These are phyloP conservation scores for Monopterus albus DNA, from an alignment of 2,113 vertebrate genomes.

Conservation along the genomic window DNA sequence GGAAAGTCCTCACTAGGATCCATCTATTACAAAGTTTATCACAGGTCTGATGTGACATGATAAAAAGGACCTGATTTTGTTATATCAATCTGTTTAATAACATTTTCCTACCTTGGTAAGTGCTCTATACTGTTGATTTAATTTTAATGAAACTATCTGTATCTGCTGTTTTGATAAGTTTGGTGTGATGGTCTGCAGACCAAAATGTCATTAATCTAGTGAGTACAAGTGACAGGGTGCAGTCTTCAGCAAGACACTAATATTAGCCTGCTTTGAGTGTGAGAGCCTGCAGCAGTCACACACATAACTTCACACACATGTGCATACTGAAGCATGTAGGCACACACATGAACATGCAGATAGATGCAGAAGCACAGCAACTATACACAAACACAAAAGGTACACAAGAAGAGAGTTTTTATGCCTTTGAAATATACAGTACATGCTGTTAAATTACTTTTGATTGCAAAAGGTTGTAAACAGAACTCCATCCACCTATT, in stretches of 20 bases:
- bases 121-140: too few species aligned
- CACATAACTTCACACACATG: slow-evolving; percentile 43
- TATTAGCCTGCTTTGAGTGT: slow-evolving; percentile 77
- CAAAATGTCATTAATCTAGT: too few species aligned
- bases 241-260: slow-evolving; percentile 72
- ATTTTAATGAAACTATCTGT: too few species aligned
- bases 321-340: neutral
- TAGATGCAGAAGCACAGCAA: neutral
- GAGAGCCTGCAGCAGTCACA: slow-evolving; percentile 52
- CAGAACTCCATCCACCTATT: neutral
- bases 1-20: too few species aligned
- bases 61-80: too few species aligned
- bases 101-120: too few species aligned
- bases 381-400: neutral
- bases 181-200: too few species aligned
- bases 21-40: too few species aligned
- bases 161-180: too few species aligned
- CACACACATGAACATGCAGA: neutral
- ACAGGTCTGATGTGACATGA: too few species aligned
- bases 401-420: neutral
- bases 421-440: neutral
- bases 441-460: neutral
- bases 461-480: slow-evolving; percentile 1
- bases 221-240: too few species aligned
- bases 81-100: too few species aligned